Base-by-base conservation (phyloP, 64 coral and sea anemone genomes). In the Porites australiensis region DNA sequence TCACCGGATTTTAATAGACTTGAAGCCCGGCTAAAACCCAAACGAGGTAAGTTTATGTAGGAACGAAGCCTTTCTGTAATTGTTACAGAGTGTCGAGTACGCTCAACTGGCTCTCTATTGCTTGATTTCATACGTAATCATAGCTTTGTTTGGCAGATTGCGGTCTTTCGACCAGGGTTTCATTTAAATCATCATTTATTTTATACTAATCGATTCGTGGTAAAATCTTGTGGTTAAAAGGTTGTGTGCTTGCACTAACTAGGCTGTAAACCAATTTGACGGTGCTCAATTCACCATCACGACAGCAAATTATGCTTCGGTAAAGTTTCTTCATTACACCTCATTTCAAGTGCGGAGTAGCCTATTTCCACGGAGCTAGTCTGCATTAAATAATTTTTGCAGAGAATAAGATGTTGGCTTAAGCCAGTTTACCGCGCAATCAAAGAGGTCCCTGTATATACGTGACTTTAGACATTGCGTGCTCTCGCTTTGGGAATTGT, bases 11-110 rank as follows among this genome's bases (percentile, higher is more conserved):
- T 91, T 43, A 70, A 79, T 46, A 61, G 75, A 57, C 49, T 77
- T 66, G 91, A 93, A 75, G 72, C 67, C 64, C 72, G 91, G 22
- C 10, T 69, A 27, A 93, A 93, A 93, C 91, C 91, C 13, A 93
- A 87, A 65, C 82, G 91, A 37, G 91, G 91, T 93, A 65, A 70
- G 89, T 27, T 77, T 50, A 13, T 62, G 44, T 53, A 70, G n/a
- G 18, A 65, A 21, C 55, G 55, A 60, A 44, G 57, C 44, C 61
- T 51, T 63, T 13, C 45, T 50, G 73, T 7, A 76, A 76, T 76
- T 12, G 47, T 46, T 47, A 16, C 57, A 64, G 13, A 64, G 27
- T 76, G 44, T 51, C 44, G 2, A 4, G 19, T 64, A 44, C 79
- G 45, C 18, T 9, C 58, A 51, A 64, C 63, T 65, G 62, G 45